phyloP scores from a whole-genome alignment of 2,797 vertebrate genomes.

The Tamandua tetradactyla region DNA sequence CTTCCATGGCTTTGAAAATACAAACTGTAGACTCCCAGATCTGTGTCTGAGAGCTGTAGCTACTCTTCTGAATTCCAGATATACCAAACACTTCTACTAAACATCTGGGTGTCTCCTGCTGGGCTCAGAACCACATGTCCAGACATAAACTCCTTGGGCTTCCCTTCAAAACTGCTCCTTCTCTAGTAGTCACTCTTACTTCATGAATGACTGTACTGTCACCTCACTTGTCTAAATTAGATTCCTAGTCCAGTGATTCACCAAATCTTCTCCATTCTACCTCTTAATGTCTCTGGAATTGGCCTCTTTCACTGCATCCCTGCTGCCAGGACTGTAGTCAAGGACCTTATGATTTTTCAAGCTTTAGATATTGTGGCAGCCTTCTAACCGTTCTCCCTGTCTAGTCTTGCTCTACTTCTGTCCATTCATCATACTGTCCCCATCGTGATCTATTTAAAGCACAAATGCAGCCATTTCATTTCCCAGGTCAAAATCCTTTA shows the following conservation, averaged over 20 bases:
- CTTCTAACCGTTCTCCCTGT: not conserved
- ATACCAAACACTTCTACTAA: not conserved
- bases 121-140: not conserved
- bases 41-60: not conserved
- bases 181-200: not conserved
- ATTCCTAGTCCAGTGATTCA: not conserved
- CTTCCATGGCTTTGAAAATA: not conserved
- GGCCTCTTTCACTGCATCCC: not conserved
- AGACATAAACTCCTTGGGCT: not conserved
- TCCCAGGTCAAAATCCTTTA: not conserved
- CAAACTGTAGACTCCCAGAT: not conserved
- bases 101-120: not conserved
- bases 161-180: not conserved
- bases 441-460: not conserved
- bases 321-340: not conserved
- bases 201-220: not conserved
- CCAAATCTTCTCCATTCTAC: not conserved
- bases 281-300: not conserved
- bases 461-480: not conserved
- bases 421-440: not conserved
- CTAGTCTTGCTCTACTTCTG: not conserved
- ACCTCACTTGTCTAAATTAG: not conserved
- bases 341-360: not conserved
- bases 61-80: not conserved
- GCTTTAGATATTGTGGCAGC: not conserved